These are phyloP conservation scores for Malacosoma neustria DNA, from an alignment of 2,888 invertebrate species.

Conservation along the genomic window DNA sequence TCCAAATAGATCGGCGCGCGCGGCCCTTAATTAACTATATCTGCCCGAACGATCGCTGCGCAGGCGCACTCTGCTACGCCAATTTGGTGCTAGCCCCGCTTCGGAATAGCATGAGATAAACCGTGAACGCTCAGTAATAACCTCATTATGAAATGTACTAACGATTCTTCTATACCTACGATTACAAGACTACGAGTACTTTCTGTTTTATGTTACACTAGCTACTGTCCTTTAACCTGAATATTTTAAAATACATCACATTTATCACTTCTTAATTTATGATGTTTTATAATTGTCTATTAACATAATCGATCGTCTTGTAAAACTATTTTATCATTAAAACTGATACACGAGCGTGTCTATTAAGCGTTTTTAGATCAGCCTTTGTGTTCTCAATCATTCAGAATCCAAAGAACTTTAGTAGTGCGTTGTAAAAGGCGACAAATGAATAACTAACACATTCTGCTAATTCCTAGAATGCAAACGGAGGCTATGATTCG, in stretches of 20 bases:
- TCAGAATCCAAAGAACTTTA: no score
- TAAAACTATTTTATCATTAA: conserved; percentile 1
- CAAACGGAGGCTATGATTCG: no score
- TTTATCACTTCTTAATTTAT: no score
- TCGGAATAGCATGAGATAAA: conserved; percentile 58
- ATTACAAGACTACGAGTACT: conserved; percentile 44
- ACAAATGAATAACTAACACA: no score
- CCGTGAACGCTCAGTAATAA: conserved; percentile 65
- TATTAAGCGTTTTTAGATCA: no score
- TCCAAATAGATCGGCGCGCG: conserved; percentile 69
- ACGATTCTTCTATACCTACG: conserved; percentile 43
- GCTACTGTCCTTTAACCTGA: no score
- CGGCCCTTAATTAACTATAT: conserved; percentile 72
- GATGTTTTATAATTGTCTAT: no score
- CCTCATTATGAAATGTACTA: conserved; percentile 69
- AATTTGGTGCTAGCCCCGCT: conserved; percentile 66
- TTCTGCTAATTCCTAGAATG: no score
- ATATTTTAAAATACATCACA: no score
- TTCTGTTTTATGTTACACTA: conserved; percentile 15
- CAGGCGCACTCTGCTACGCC: conserved; percentile 65
- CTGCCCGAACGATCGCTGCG: conserved; percentile 56
- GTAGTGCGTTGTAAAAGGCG: no score
- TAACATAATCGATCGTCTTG: background rate
- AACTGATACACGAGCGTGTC: no score
- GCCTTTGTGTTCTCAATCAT: no score